A percentile compares a stretch with the other conserved stretches of the same genome.
phyloP scores from a whole-genome alignment of 2,113 vertebrate species.

The Cyphomyrus discorhynchus region DNA sequence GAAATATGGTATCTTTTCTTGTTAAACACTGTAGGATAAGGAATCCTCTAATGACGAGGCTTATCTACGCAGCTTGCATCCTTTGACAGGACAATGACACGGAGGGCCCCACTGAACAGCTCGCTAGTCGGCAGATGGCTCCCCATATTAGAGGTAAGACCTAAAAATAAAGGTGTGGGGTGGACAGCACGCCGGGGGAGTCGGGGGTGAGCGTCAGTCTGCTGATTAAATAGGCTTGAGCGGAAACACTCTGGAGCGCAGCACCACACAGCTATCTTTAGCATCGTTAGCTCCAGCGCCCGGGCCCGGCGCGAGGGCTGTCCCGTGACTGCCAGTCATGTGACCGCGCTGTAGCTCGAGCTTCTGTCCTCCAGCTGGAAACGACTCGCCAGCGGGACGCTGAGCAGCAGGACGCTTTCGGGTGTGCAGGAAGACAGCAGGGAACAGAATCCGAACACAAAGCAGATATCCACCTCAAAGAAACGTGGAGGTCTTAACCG shows the following conservation, averaged over 20 bases:
- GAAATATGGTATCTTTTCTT: not conserved
- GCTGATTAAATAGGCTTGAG: slow-evolving; percentile 14
- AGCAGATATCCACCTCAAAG: not conserved
- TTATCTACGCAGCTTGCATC: not conserved
- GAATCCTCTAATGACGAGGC: not conserved
- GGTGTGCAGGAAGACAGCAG: not conserved
- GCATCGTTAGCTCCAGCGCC: not conserved
- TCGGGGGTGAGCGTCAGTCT: not conserved
- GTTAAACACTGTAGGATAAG: not conserved
- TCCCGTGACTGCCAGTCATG: not conserved
- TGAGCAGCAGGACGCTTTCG: not conserved
- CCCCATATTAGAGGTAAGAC: not conserved
- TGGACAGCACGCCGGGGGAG: not conserved
- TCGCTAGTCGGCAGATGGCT: not conserved
- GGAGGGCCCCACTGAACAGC: not conserved
- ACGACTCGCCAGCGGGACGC: not conserved
- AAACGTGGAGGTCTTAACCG: slow-evolving; percentile 26
- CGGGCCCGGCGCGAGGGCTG: not conserved
- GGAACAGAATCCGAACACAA: not conserved
- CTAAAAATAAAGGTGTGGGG: slow-evolving; percentile 18
- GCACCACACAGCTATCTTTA: not conserved
- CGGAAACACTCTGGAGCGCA: not conserved
- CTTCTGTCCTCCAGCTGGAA: not conserved
- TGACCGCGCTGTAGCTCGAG: not conserved
- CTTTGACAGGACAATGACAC: not conserved